Evolutionary conservation across 2,797 vertebrate species (phyloP), one percentile per base, ranked within the genome.

Genomic region (Acanthopagrus latus): DNA sequence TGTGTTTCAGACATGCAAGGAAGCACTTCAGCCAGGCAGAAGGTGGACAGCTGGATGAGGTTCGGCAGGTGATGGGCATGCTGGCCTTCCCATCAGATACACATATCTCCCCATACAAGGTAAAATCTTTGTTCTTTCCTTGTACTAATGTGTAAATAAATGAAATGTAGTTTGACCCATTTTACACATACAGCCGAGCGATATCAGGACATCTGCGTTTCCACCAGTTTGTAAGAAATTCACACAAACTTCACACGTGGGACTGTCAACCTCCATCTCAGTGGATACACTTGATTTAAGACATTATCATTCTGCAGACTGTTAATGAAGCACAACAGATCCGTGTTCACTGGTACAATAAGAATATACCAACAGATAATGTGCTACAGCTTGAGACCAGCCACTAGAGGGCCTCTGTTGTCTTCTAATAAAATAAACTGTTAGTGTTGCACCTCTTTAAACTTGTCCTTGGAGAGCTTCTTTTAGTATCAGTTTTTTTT

Each of bases 1-100:
- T 81, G 1, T 78, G 0, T 83, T 84, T 74, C 80, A 99, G 98
- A 94, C 98, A 99, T 76, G 98, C 98, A 18, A 96, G 98, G 80
- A 99, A 99, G 90, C 98, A 99, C 89, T 99, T 99, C 95, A 99
- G 98, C 83, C 98, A 99, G 91, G 98, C 98, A 25, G 98, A 99
- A 78, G 98, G 98, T 0, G 97, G 97, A 73, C 98, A 99, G 93
- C 82, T 99, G 95, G 98, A 99, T 69, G 98, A 99, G 87, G 98
- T 99, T 58, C 97, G 98, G 76, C 98, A 99, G 93, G 98, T 98
- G 94, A 99, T 99, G 98, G 98, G 98, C 77, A 99, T 99, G 98
- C 93, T 99, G 93, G 98, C 98, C 73, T 99, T 99, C 90, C 98
- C 98, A 43, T 99, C 98, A 16, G 98, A 99, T 86, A 99, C 98